Percentiles rank a stretch among this genome's conserved stretches.
These are phyloP conservation scores for Diuraphis noxia DNA, from an alignment of 1,140 invertebrate genomes.

Conservation along the genomic window DNA sequence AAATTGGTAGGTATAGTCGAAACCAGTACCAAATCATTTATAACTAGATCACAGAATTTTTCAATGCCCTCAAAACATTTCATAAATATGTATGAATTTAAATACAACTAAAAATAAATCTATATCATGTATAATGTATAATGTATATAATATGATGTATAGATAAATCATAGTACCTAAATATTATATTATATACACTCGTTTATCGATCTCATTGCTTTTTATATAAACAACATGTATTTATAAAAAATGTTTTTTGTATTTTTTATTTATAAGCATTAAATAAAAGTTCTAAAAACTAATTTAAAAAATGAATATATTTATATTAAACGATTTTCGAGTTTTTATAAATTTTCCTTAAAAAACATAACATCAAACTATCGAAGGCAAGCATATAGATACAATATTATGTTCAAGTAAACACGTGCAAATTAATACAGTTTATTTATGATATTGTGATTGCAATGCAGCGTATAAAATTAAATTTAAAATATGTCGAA, in stretches of 20 bases:
- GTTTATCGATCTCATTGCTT: slow-evolving; percentile 5
- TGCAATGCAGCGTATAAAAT: not conserved
- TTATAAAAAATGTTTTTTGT: not conserved
- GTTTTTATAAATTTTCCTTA: not conserved
- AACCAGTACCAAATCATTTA: slow-evolving; percentile 18
- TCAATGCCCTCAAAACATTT: slow-evolving; percentile 7
- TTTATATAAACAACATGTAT: not conserved
- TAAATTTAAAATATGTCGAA: not conserved
- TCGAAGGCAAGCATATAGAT: not conserved
- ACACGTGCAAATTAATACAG: not conserved
- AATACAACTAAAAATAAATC: slow-evolving; percentile 15
- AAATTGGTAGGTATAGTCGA: not conserved
- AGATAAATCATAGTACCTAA: too few relatives aligned
- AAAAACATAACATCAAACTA: not conserved
- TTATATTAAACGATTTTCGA: not conserved
- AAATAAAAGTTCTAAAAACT: not conserved
- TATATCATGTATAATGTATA: not conserved
- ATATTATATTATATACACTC: not conserved
- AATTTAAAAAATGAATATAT: not conserved
- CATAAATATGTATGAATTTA: not conserved
- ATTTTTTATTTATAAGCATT: not conserved
- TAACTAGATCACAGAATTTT: slow-evolving; percentile 6
- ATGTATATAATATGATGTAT: not conserved
- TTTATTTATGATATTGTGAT: not conserved
- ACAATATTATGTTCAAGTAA: not conserved